These are phyloP conservation scores for Corythornis cristatus DNA, from an alignment of 2,113 vertebrate genomes.

Conservation along the genomic window DNA sequence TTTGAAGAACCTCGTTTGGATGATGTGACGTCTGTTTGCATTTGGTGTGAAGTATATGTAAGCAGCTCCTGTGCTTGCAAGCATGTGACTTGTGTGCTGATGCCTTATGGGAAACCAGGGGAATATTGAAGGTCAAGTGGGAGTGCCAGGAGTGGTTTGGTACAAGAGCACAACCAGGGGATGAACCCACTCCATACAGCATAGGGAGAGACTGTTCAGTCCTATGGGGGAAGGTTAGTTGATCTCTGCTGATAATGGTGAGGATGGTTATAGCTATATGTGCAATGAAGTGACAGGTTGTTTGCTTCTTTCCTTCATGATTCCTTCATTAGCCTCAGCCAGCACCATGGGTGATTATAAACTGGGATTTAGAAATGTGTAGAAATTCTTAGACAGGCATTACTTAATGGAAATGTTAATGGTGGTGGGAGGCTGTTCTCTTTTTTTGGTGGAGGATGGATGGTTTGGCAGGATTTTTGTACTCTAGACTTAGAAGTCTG, in stretches of 20 bases:
- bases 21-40: not conserved
- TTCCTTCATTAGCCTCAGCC: not conserved
- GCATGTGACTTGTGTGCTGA: fast-evolving
- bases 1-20: slow-evolving; percentile 16
- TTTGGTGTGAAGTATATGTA: not conserved
- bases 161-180: not conserved
- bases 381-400: not conserved
- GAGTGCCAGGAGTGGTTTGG: not conserved
- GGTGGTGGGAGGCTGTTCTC: not conserved
- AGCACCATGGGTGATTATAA: not conserved
- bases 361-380: not conserved
- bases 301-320: not conserved
- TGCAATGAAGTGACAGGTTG: not conserved
- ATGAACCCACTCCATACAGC: fast-evolving
- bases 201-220: not conserved
- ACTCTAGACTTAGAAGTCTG: not conserved
- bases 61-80: not conserved
- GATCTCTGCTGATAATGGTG: not conserved
- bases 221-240: not conserved
- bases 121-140: not conserved
- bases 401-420: not conserved
- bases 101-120: not conserved
- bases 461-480: not conserved
- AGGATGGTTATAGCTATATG: not conserved
- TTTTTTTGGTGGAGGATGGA: not conserved